phyloP scores from a whole-genome alignment of 2,113 vertebrate species.

The Naja naja region DNA sequence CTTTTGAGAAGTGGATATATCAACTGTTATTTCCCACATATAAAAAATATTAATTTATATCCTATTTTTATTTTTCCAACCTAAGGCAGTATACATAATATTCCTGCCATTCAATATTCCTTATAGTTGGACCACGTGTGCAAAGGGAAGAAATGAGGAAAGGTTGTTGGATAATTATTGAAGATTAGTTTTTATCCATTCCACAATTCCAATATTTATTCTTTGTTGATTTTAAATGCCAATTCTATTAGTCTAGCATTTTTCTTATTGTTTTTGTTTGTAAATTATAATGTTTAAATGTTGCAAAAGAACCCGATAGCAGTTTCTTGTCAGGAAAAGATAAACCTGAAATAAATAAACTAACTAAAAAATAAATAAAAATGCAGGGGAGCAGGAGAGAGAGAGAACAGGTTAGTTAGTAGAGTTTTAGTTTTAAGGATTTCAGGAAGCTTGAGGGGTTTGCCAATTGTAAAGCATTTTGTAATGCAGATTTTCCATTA shows the following conservation, averaged over 20 bases:
- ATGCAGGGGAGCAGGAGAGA: background rate
- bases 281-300: background rate
- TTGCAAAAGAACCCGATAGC: background rate
- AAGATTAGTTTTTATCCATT: background rate
- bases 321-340: background rate
- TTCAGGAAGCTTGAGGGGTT: background rate
- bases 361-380: background rate
- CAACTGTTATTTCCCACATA: background rate
- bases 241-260: background rate
- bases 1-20: background rate
- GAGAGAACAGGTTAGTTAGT: background rate
- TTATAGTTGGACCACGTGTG: background rate
- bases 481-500: background rate
- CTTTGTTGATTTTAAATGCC: background rate
- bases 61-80: background rate
- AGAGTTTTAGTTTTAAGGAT: background rate
- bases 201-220: background rate
- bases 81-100: background rate
- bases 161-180: background rate
- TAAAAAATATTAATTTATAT: background rate
- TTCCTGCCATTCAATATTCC: background rate
- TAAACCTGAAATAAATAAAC: background rate
- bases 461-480: background rate
- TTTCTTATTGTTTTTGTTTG: background rate
- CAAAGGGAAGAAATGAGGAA: background rate